A percentile compares a stretch with the other conserved stretches of the same genome.
phyloP scores from a whole-genome alignment of 2,797 vertebrate genomes.

The Sebastes hopkinsi region DNA sequence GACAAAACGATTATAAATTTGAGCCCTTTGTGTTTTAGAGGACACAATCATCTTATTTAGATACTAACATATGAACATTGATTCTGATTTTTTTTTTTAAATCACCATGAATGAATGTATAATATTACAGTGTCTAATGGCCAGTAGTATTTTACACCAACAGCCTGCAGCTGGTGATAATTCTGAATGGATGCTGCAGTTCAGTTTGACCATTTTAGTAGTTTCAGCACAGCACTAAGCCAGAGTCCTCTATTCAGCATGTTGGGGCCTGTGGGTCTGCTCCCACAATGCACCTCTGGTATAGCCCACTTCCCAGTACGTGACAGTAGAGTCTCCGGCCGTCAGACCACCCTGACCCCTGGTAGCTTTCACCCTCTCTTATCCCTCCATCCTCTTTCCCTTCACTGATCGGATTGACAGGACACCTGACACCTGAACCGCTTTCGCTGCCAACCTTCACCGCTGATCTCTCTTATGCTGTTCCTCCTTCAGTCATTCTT shows the following conservation, averaged over 20 bases:
- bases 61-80: neutral
- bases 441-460: neutral
- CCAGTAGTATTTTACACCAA: neutral
- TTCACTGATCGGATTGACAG: slow-evolving; percentile 54
- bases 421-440: neutral
- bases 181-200: slow-evolving; percentile 28
- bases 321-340: slow-evolving; percentile 32
- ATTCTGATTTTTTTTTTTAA: neutral
- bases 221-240: slow-evolving; percentile 6
- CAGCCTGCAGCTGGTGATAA: neutral
- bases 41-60: neutral
- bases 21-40: neutral
- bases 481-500: neutral
- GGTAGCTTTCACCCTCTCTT: slow-evolving; percentile 12
- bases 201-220: slow-evolving; percentile 14
- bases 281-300: slow-evolving; percentile 49
- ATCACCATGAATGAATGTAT: neutral
- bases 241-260: slow-evolving; percentile 23
- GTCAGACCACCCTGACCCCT: slow-evolving; percentile 32
- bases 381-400: slow-evolving; percentile 55
- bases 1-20: neutral
- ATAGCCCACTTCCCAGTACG: slow-evolving; percentile 4
- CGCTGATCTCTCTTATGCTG: neutral
- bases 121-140: rapidly evolving
- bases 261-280: slow-evolving; percentile 24